Evolutionary conservation across 2,113 vertebrate genomes (phyloP).

Genomic region (Marmota flaviventris): DNA sequence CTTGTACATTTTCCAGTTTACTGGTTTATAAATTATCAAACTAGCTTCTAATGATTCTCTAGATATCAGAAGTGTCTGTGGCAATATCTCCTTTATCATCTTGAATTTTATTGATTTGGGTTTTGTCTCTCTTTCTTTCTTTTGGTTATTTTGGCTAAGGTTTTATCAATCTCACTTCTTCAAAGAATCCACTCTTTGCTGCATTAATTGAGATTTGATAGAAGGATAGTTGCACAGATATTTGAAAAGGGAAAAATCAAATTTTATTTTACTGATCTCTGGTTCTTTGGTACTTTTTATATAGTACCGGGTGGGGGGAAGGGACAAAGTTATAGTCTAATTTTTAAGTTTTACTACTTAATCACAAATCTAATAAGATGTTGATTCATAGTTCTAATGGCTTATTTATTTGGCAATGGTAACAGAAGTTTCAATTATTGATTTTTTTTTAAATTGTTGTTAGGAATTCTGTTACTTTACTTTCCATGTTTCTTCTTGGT

Average conservation of each 20-base stretch:
- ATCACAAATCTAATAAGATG: slow-evolving; percentile 1
- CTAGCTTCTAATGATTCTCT: too few relatives aligned
- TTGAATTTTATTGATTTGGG: too few relatives aligned
- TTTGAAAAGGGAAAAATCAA: neutral
- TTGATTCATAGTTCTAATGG: neutral
- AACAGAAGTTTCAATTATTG: neutral
- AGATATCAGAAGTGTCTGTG: too few relatives aligned
- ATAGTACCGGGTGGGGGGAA: neutral
- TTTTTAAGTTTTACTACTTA: slow-evolving; percentile 17
- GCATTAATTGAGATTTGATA: neutral
- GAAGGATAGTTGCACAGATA: neutral
- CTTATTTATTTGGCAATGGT: neutral
- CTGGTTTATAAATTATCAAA: too few relatives aligned
- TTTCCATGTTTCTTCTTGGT: neutral
- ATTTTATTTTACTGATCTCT: slow-evolving; percentile 17
- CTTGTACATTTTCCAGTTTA: too few relatives aligned
- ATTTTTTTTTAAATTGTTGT: neutral
- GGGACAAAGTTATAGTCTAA: neutral
- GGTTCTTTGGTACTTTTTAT: neutral
- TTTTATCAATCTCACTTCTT: too few relatives aligned
- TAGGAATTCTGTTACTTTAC: slow-evolving; percentile 38
- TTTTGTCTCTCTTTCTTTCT: too few relatives aligned
- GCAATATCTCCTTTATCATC: too few relatives aligned
- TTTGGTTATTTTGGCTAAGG: too few relatives aligned
- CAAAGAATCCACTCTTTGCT: too few relatives aligned